Percentiles rank a stretch among this genome's conserved stretches.
Conservation (phyloP, 2,113 vertebrate genomes). For the Neolamprologus toae region DNA sequence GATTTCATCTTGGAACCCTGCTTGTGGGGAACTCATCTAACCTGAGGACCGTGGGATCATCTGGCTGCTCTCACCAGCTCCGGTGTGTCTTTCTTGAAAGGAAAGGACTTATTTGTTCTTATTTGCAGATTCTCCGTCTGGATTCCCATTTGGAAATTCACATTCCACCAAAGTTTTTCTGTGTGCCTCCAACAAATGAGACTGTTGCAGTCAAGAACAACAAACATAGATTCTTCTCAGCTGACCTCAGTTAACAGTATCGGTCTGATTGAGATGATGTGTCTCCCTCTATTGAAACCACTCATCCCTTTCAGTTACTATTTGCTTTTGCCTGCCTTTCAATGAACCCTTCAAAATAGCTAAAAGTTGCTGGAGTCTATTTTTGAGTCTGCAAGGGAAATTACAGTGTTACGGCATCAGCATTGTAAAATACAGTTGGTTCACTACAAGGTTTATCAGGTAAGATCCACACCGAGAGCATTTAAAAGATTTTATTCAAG, state of each 20-base stretch:
- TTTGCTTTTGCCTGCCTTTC: neutral
- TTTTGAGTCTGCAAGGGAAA: neutral
- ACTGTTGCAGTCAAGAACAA: neutral
- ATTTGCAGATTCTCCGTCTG: neutral
- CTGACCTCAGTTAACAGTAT: neutral
- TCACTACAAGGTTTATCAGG: neutral
- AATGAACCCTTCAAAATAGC: rapidly evolving
- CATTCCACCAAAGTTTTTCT: neutral
- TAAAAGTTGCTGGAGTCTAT: neutral
- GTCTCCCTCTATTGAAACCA: neutral
- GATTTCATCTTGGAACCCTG: neutral
- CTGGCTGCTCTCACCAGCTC: neutral
- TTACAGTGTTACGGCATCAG: rapidly evolving
- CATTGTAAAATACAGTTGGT: neutral
- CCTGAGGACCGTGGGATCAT: neutral
- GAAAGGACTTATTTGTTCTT: neutral
- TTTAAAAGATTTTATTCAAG: neutral
- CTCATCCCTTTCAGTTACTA: neutral
- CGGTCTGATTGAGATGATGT: neutral
- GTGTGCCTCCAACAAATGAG: neutral
- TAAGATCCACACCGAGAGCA: neutral
- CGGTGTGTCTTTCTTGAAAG: neutral
- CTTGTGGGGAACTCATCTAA: rapidly evolving
- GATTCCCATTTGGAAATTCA: neutral
- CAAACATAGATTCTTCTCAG: rapidly evolving